These are phyloP conservation scores for Acestrorhynchus altus DNA, from an alignment of 2,797 vertebrate genomes.

Conservation along the genomic window DNA sequence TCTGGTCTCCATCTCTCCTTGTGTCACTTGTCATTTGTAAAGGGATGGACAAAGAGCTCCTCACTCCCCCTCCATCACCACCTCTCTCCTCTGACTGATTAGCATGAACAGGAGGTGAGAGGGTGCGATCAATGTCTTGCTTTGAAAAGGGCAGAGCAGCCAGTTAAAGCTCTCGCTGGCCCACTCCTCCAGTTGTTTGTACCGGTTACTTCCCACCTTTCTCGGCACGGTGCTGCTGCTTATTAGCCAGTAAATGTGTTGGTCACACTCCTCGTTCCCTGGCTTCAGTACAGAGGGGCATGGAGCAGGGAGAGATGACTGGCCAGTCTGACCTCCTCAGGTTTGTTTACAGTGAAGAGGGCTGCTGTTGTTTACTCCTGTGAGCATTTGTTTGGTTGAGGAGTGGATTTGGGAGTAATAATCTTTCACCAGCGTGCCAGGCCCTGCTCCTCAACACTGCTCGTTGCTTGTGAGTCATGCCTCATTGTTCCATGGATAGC, in stretches of 20 bases:
- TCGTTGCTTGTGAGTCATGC: constrained; percentile 48
- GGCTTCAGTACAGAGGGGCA: constrained; percentile 37
- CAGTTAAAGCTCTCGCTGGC: constrained; percentile 52
- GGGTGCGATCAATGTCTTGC: constrained; percentile 56
- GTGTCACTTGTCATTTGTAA: constrained; percentile 24
- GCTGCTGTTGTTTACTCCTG: constrained; percentile 54
- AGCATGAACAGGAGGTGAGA: constrained; percentile 56
- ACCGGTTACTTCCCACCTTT: constrained; percentile 57
- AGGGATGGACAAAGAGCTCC: constrained; percentile 38
- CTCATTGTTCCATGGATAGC: constrained; percentile 41
- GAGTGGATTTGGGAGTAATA: constrained; percentile 51
- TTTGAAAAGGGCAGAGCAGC: constrained; percentile 61
- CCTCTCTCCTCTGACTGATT: constrained; percentile 52
- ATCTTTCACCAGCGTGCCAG: constrained; percentile 38
- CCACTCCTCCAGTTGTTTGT: constrained; percentile 53
- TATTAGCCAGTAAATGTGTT: constrained; percentile 60
- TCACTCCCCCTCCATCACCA: constrained; percentile 38
- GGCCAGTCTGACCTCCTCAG: constrained; percentile 45
- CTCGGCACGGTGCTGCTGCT: constrained; percentile 46
- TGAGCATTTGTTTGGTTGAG: constrained; percentile 56
- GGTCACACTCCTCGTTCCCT: constrained; percentile 55
- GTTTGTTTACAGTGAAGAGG: constrained; percentile 51
- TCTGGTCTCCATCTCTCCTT: background rate
- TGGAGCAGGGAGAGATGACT: constrained; percentile 30
- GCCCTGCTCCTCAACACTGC: constrained; percentile 24